Conservation (phyloP, 2,888 invertebrate species). For the Pachymerium ferrugineum region DNA sequence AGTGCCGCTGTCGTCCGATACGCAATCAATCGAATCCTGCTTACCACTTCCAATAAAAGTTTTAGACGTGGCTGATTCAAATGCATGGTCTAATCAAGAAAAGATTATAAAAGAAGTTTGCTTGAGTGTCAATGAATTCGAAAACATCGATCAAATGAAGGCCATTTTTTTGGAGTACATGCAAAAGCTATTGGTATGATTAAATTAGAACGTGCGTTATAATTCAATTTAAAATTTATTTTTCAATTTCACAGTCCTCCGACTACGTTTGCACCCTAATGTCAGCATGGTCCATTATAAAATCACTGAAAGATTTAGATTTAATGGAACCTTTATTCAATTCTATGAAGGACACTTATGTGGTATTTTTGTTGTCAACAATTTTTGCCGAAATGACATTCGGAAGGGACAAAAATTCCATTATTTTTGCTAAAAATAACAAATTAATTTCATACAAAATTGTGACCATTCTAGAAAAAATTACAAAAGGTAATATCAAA, state of each 20-base stretch:
- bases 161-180: not conserved
- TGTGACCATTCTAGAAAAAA: not conserved
- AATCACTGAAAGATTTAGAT: not conserved
- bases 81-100: not conserved
- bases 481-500: not conserved
- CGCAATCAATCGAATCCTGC: not conserved
- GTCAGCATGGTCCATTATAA: not conserved
- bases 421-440: not conserved
- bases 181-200: not conserved
- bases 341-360: not conserved
- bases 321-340: not conserved
- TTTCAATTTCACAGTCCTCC: not conserved
- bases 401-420: not conserved
- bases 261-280: not conserved
- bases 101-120: not conserved
- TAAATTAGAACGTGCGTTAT: not conserved
- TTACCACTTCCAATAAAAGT: not conserved
- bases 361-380: not conserved
- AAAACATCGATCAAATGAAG: not conserved
- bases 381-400: not conserved
- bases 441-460: not conserved
- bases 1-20: not conserved
- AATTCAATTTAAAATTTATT: not conserved
- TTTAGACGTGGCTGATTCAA: not conserved
- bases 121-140: not conserved